phyloP scores from a whole-genome alignment of 1,140 invertebrate species.

The Orchestia grillus region DNA sequence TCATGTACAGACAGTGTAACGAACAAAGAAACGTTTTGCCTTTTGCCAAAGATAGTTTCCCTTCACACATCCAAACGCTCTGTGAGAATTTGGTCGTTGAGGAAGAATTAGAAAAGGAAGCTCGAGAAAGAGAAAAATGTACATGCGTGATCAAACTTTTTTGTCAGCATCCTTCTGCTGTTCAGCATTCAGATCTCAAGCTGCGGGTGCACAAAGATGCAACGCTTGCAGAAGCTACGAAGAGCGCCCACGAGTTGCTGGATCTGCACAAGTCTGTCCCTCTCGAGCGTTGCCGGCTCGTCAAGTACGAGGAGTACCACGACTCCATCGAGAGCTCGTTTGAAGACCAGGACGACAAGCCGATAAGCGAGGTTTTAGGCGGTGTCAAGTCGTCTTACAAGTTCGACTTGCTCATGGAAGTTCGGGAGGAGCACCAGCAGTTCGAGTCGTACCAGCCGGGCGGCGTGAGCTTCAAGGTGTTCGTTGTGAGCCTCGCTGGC shows the following conservation, averaged over 20 bases:
- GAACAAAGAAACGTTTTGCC: constrained; percentile 79
- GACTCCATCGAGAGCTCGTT: constrained; percentile 82
- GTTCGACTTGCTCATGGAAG: constrained; percentile 80
- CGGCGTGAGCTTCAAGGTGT: constrained; percentile 77
- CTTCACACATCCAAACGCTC: constrained; percentile 35
- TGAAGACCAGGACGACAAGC: constrained; percentile 76
- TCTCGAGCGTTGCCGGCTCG: constrained; percentile 80
- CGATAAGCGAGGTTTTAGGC: constrained; percentile 74
- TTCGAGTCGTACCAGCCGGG: constrained; percentile 79
- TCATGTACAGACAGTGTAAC: constrained; percentile 91
- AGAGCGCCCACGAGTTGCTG: constrained; percentile 77
- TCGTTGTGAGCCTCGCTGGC: constrained; percentile 76
- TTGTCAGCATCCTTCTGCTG: constrained; percentile 76
- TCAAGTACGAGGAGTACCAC: constrained; percentile 79
- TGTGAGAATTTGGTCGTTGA: constrained; percentile 68
- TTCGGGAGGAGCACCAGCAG: constrained; percentile 76
- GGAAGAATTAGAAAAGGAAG: constrained; percentile 78
- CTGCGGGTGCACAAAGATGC: constrained; percentile 76
- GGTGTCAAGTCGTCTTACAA: constrained; percentile 73
- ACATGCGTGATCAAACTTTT: constrained; percentile 79
- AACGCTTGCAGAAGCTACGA: constrained; percentile 76
- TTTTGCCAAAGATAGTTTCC: constrained; percentile 71
- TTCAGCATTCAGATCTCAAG: constrained; percentile 74
- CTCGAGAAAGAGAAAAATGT: constrained; percentile 76
- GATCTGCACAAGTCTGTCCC: constrained; percentile 76